phyloP scores from a whole-genome alignment of 2,888 invertebrate genomes.

The Archips crataeganus region DNA sequence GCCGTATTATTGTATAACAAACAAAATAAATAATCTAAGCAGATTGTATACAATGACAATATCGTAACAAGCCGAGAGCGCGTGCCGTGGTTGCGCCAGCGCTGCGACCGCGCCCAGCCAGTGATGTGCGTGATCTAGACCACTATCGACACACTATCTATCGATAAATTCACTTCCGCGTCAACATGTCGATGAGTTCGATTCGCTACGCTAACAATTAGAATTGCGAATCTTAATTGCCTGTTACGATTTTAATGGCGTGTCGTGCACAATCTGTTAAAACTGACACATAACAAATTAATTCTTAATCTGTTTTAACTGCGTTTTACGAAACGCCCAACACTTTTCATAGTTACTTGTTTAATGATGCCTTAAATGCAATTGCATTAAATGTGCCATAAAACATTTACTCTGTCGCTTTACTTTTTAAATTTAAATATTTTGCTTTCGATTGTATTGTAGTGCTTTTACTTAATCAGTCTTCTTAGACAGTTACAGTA shows the following conservation, averaged over 20 bases:
- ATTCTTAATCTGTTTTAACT: neutral
- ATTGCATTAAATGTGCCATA: too few relatives aligned
- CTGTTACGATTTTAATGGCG: constrained; percentile 28
- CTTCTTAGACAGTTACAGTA: too few relatives aligned
- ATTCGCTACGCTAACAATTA: constrained; percentile 38
- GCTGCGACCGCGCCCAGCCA: constrained; percentile 65
- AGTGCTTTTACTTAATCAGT: too few relatives aligned
- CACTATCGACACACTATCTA: constrained; percentile 64
- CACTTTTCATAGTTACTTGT: constrained; percentile 1
- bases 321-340: neutral
- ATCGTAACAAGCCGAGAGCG: constrained; percentile 63
- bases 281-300: constrained; percentile 21
- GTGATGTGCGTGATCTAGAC: constrained; percentile 70
- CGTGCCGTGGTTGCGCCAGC: constrained; percentile 75
- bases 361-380: constrained; percentile 2
- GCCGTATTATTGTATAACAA: constrained; percentile 42
- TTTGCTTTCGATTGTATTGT: too few relatives aligned
- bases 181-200: constrained; percentile 37
- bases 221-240: constrained; percentile 35
- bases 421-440: neutral
- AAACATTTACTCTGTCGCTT: neutral
- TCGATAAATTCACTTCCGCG: constrained; percentile 65
- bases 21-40: constrained; percentile 45
- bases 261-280: constrained; percentile 16
- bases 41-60: constrained; percentile 53